Evolutionary conservation across 2,113 vertebrate genomes (phyloP), one percentile per base, ranked within the genome.

Genomic region (Mastomys coucha): DNA sequence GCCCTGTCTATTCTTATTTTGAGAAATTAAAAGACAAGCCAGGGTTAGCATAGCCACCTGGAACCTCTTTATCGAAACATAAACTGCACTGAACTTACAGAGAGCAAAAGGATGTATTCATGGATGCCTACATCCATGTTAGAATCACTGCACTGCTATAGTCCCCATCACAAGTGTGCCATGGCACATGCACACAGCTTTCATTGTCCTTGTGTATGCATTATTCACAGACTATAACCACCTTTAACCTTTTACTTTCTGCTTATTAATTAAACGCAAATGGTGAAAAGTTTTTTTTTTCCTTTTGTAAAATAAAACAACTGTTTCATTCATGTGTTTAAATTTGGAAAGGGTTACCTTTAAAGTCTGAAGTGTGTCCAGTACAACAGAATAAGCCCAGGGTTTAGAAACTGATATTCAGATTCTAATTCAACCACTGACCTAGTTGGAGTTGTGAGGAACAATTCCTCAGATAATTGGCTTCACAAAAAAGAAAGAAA

Each of bases 221-320:
- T 80, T 26, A 14, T 63, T 8, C 63, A 28, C 75, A 19, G 95
- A 89, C 60, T 89, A 42, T 6, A 24, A 31, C 49, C 28, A 45
- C 91, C 16, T 76, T 77, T 53, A 85, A 17, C 86, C 33, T 88
- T 3, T 69, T 73, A 11, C 84, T 94, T 84, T 88, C 56, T 90
- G 33, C 70, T 82, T 28, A 33, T 69, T 97, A 63, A 60, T 94
- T 65, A 58, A 93, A 93, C 80, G 26, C 33, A 90, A 58, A 6
- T 88, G n/a, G 39, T n/a, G 28, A 16, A 96, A 77, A 67, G 8
- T 20, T 31, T 33, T 91, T 56, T 63, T 63, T 36, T 70, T 70
- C 16, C n/a, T 19, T 80, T 72, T 51, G 5, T 84, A 5, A 53
- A 89, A 75, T 81, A n/a, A 67, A 58, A 33, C 22, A 0, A 0